phyloP scores from a whole-genome alignment of 1,140 invertebrate genomes.

The Aleiodes sp. region DNA sequence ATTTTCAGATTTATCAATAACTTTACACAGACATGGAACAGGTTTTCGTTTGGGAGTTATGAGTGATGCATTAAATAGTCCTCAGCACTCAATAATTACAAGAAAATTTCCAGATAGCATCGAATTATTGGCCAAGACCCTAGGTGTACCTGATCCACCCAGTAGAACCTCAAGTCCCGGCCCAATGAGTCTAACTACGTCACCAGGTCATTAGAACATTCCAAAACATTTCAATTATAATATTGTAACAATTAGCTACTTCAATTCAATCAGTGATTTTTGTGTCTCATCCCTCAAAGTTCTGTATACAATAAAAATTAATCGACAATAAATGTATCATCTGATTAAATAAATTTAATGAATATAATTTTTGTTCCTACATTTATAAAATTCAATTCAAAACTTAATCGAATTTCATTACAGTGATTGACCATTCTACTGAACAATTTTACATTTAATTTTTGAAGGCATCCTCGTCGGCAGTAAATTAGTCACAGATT shows the following conservation, averaged over 20 bases:
- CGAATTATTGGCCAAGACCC: constrained; percentile 60
- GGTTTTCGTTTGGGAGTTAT: constrained; percentile 77
- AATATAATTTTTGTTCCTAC: no score
- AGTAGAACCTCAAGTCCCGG: constrained; percentile 54
- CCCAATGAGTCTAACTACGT: constrained; percentile 46
- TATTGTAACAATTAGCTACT: no score
- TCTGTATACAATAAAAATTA: no score
- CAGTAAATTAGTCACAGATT: neutral
- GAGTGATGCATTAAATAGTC: constrained; percentile 77
- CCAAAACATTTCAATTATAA: no score
- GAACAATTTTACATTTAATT: no score
- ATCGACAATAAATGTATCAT: no score
- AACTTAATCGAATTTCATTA: no score
- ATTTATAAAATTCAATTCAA: no score
- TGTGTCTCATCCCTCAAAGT: no score
- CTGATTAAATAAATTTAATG: no score
- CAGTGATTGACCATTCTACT: no score
- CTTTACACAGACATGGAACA: constrained; percentile 77
- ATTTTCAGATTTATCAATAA: constrained; percentile 76
- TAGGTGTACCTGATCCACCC: constrained; percentile 53
- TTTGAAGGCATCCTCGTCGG: constrained; percentile 12
- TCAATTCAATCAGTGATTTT: no score
- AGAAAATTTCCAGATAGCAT: constrained; percentile 65
- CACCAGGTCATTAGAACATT: constrained; percentile 44
- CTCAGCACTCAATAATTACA: constrained; percentile 68